Base-by-base conservation (phyloP, 2,888 invertebrate genomes). In the Eupithecia subfuscata region DNA sequence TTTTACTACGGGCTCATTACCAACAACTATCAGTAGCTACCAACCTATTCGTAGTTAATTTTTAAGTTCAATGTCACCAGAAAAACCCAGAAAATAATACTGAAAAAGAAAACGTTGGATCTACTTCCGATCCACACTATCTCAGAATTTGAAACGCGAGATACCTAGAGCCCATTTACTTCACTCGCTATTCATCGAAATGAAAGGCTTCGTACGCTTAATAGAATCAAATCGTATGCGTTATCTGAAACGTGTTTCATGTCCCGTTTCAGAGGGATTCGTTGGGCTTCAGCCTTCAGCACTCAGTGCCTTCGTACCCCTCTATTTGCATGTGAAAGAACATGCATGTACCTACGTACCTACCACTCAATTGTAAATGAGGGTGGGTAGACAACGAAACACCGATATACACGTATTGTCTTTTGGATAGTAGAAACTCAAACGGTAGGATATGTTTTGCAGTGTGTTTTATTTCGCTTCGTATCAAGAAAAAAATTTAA, bases 281-380 rank as follows among this genome's bases (percentile, higher is more conserved):
- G 70, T 71, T 71, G 67, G 70, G 72, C 75, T 73, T 60, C 64
- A 73, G 73, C 74, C 65, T 67, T 75, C 70, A 72, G 75, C 74
- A 73, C 77, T 77, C 75, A 77, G 75, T 77, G 80, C 73, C 75
- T 83, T 81, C 81, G 81, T 83, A 80, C 83, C 84, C 81, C 79
- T 79, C 83, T 83, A 91, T 91, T 91, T 91, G 88, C 91, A 91
- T 91, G 82, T 88, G 89, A 91, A 90, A 91, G 90, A 88, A 89
- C 86, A 79, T 80, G 71, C 86, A 86, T 86, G 84, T 84, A 60
- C 25, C 2, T 4, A 37, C 30, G 56, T 56, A 60, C 56, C 22
- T 56, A 82, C 82, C 82, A 86, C 85, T 84, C 82, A 78, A 84
- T 81, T 84, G 82, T 80, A 80, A 84, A 85, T 83, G 85, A 82